phyloP scores from a whole-genome alignment of 2,113 vertebrate species.

The Hippocampus comes region DNA sequence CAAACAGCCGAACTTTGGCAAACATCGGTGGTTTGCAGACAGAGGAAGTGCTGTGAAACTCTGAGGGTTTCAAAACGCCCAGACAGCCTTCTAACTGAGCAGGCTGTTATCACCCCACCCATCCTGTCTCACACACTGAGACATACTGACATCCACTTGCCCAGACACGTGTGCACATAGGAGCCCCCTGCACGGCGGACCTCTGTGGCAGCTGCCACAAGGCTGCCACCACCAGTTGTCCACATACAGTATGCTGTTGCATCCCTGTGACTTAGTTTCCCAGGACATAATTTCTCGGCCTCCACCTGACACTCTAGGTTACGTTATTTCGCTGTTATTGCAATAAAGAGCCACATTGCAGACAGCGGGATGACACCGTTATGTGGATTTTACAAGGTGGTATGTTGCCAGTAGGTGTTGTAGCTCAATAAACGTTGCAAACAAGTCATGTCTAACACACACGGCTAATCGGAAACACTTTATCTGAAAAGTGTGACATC shows the following conservation, averaged over 20 bases:
- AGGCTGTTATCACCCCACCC: conserved; percentile 58
- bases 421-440: conserved; percentile 8
- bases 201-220: conserved; percentile 39
- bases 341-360: not conserved
- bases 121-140: conserved; percentile 42
- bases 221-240: conserved; percentile 29
- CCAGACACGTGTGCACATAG: conserved; percentile 32
- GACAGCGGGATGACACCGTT: not conserved
- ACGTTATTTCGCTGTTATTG: not conserved
- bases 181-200: conserved; percentile 15
- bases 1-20: conserved; percentile 7
- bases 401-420: conserved; percentile 31
- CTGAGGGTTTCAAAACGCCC: conserved; percentile 32
- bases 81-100: conserved; percentile 42
- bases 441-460: conserved; percentile 43
- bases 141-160: conserved; percentile 25
- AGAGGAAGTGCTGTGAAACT: conserved; percentile 51
- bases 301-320: conserved; percentile 14
- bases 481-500: conserved; percentile 69
- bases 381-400: conserved; percentile 18
- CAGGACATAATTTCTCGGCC: conserved; percentile 18
- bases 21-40: conserved; percentile 36
- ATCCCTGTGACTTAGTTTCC: conserved; percentile 40
- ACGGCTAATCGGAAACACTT: conserved; percentile 40
- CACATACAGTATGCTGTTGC: conserved; percentile 29